Percentiles rank a stretch among this genome's conserved stretches.
Evolutionary conservation across 1,140 invertebrate species (phyloP).

Genomic region (Triops longicaudatus): DNA sequence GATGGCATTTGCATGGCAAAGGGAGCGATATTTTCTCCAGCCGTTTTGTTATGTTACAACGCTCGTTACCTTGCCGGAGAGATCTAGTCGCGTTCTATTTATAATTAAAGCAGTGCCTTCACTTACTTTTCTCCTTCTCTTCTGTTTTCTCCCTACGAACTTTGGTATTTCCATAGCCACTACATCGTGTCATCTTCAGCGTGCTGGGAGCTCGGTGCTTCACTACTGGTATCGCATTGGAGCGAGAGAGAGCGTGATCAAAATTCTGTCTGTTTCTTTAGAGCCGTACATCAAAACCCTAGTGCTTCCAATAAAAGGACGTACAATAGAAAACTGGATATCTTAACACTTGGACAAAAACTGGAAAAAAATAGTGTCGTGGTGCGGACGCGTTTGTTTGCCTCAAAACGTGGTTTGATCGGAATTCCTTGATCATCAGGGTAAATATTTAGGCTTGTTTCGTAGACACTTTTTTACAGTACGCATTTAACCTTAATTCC

Average conservation of each 20-base stretch:
- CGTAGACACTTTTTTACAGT: neutral
- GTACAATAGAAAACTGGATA: neutral
- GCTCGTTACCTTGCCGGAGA: neutral
- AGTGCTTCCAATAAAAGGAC: neutral
- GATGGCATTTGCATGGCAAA: neutral
- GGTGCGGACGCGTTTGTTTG: neutral
- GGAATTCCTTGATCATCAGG: neutral
- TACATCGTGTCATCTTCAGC: neutral
- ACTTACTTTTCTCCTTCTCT: neutral
- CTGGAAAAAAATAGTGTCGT: neutral
- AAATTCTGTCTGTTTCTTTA: neutral
- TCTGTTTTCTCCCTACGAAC: neutral
- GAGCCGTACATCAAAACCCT: neutral
- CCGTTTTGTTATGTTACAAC: neutral
- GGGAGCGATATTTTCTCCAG: neutral
- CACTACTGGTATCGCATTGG: slow-evolving; percentile 1
- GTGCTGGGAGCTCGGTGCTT: neutral
- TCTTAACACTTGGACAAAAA: neutral
- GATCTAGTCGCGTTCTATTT: neutral
- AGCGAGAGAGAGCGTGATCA: neutral
- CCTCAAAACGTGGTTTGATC: neutral
- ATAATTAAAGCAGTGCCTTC: slow-evolving; percentile 7
- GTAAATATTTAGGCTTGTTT: neutral
- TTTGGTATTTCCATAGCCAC: slow-evolving; percentile 3
- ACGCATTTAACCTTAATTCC: no score